Percentiles rank a stretch among this genome's conserved stretches.
These are phyloP conservation scores for Scolopax mira DNA, from an alignment of 2,113 vertebrate species.

Conservation along the genomic window DNA sequence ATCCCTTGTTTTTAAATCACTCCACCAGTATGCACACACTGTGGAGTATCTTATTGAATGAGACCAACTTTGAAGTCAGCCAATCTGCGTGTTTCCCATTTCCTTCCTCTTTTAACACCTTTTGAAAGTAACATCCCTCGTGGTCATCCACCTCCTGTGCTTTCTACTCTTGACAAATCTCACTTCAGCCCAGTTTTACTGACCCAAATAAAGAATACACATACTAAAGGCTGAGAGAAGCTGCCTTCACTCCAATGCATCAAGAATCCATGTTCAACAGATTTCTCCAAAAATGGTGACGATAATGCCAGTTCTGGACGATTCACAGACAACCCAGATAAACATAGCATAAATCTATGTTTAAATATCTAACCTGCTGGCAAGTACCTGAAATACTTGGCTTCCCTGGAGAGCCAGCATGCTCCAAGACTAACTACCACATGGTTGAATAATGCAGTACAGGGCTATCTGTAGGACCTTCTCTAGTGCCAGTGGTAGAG, in stretches of 20 bases:
- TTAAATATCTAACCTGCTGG: not conserved
- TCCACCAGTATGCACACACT: not conserved
- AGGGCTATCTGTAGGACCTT: not conserved
- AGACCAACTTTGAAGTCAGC: not conserved
- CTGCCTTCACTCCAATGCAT: not conserved
- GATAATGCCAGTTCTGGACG: not conserved
- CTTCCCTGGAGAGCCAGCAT: not conserved
- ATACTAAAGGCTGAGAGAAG: not conserved
- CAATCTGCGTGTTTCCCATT: not conserved
- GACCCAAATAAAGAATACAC: not conserved
- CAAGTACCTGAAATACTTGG: not conserved
- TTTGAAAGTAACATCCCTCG: not conserved
- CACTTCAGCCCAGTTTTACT: not conserved
- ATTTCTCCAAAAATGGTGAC: not conserved
- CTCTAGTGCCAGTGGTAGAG: not conserved
- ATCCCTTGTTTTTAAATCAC: not conserved
- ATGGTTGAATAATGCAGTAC: not conserved
- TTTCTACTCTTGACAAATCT: not conserved
- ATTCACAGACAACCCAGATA: not conserved
- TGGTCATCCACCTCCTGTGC: not conserved
- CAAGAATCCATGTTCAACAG: not conserved
- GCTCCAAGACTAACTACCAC: not conserved
- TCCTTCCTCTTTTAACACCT: not conserved
- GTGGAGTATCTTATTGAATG: not conserved
- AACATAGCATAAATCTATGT: not conserved